These are phyloP conservation scores for Mythimna impura DNA, from an alignment of 2,888 invertebrate genomes.

Conservation along the genomic window DNA sequence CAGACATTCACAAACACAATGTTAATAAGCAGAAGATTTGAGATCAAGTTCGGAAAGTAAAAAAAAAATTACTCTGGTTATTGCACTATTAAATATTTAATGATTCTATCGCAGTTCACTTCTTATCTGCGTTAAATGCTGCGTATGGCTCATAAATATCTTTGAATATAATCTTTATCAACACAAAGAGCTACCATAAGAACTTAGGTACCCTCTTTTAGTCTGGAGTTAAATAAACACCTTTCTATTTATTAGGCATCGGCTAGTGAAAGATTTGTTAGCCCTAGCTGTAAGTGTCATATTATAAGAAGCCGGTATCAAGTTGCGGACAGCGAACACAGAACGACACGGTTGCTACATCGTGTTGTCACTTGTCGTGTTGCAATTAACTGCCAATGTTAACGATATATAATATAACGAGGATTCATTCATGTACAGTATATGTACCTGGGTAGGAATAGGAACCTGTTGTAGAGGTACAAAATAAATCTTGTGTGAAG, in stretches of 20 bases:
- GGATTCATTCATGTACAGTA: background rate
- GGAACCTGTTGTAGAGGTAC: background rate
- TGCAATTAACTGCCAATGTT: conserved; percentile 32
- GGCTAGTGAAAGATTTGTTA: background rate
- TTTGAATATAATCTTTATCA: too few relatives aligned
- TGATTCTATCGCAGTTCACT: too few relatives aligned
- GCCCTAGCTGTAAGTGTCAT: conserved; percentile 35
- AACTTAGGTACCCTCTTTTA: too few relatives aligned
- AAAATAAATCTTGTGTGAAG: background rate
- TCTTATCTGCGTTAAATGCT: too few relatives aligned
- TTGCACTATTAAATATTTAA: too few relatives aligned
- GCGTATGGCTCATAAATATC: too few relatives aligned
- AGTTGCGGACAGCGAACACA: conserved; percentile 21
- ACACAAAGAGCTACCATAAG: too few relatives aligned
- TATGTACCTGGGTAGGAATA: background rate
- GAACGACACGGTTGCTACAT: conserved; percentile 9
- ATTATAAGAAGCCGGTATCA: conserved; percentile 39
- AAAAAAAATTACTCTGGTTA: too few relatives aligned
- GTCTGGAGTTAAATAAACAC: too few relatives aligned
- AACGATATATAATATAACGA: conserved; percentile 22
- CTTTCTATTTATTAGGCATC: background rate
- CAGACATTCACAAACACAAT: too few relatives aligned
- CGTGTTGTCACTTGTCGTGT: conserved; percentile 22
- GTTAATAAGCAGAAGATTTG: too few relatives aligned
- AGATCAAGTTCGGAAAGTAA: too few relatives aligned